Base-by-base conservation (phyloP, 2,888 invertebrate species). In the Ectropis crepuscularia region DNA sequence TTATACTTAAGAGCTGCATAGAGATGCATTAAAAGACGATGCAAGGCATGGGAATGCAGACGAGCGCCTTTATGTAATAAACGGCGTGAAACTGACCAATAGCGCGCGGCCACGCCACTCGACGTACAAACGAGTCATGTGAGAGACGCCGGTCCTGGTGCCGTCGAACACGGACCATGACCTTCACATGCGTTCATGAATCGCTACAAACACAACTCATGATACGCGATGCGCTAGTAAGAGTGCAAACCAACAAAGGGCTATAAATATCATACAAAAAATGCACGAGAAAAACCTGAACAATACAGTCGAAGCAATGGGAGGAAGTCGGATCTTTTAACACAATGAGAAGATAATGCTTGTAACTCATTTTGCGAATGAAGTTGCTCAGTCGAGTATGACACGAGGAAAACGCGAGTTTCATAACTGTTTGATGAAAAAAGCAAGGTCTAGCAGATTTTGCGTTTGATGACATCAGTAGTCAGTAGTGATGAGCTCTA, bases 181-280 rank as follows among this genome's bases (percentile, higher is more conserved):
- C 90, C 90, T 90, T 90, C 89, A 83, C 81, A 78, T 80, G 80
- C 73, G 70, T 74, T 69, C 76, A 72, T 74, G 75, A 74, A 78
- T 79, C 77, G 79, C 78, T 74, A 74, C 78, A 77, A 83, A 80
- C 79, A 75, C 73, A 75, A 76, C 73, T 70, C 73, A 80, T 73
- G 69, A 72, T 74, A 68, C 72, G 74, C 74, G 73, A 77, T 75
- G 71, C 75, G 67, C 65, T 68, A 72, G 67, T 67, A 63, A 57
- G 57, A 74, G 61, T 65, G 60, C 61, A 70, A 57, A 60, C 28
- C 66, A 74, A 78, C 76, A 79, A 75, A 75, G 60, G 68, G 55
- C 73, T 74, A 77, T 77, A 77, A 79, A 79, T 76, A 78, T 67
- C 69, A 71, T 63, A 62, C 61, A 63, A 66, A 69, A 72, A 70